Evolutionary conservation across 1,140 invertebrate genomes (phyloP).

Genomic region (Hypothenemus hampei): DNA sequence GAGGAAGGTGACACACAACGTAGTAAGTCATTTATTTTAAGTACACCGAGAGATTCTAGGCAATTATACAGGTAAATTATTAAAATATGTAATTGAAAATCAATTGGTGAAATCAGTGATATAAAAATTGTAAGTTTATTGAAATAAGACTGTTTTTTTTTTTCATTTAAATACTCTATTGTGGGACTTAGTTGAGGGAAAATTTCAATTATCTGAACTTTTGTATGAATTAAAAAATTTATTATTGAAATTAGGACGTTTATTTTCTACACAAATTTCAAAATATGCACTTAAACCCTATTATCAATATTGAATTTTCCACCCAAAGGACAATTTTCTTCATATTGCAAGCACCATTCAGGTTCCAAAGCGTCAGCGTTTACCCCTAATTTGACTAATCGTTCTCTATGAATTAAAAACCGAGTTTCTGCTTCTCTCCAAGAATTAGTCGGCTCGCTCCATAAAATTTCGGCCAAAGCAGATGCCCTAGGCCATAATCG

Average conservation of each 20-base stretch:
- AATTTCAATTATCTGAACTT: too few relatives aligned
- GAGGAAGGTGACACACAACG: slow-evolving; percentile 4
- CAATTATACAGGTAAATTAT: too few relatives aligned
- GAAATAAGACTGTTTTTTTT: too few relatives aligned
- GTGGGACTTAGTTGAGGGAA: too few relatives aligned
- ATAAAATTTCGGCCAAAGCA: slow-evolving; percentile 74
- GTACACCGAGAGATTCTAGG: too few relatives aligned
- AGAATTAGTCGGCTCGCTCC: slow-evolving; percentile 58
- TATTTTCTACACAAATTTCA: too few relatives aligned
- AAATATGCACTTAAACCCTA: background rate
- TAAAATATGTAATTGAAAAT: too few relatives aligned
- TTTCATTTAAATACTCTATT: too few relatives aligned
- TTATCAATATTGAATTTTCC: slow-evolving; percentile 33
- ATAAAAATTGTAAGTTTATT: too few relatives aligned
- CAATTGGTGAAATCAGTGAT: too few relatives aligned
- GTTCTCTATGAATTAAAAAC: slow-evolving; percentile 64
- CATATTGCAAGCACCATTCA: slow-evolving; percentile 76
- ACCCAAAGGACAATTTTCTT: slow-evolving; percentile 57
- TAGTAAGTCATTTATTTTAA: background rate
- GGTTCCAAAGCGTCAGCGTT: slow-evolving; percentile 67
- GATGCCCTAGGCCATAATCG: slow-evolving; percentile 74
- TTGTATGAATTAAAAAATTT: too few relatives aligned
- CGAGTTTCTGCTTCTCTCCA: slow-evolving; percentile 64
- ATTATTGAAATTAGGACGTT: too few relatives aligned
- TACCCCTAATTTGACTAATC: slow-evolving; percentile 63